These are phyloP conservation scores for Vollenhovia emeryi DNA, from an alignment of 1,140 invertebrate species.

Conservation along the genomic window DNA sequence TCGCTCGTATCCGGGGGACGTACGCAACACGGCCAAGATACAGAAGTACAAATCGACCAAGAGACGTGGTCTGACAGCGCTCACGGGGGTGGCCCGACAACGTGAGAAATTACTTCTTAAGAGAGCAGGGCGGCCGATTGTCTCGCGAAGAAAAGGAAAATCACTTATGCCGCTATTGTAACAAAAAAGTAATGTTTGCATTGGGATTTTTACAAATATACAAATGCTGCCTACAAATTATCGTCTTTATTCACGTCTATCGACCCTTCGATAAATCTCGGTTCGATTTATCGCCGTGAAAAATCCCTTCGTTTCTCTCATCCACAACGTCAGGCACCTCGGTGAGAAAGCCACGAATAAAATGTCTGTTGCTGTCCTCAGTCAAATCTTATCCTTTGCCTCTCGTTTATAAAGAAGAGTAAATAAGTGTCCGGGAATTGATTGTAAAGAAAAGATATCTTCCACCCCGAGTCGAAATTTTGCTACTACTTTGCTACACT, in stretches of 20 bases:
- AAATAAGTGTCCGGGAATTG: too few species aligned
- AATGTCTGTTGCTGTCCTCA: background rate
- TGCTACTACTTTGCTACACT: too few species aligned
- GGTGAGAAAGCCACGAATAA: background rate
- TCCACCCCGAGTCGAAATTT: too few species aligned
- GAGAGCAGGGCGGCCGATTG: slow-evolving; percentile 43
- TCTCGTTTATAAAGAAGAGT: background rate
- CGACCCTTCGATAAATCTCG: background rate
- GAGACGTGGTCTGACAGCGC: slow-evolving; percentile 42
- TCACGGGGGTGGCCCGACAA: background rate
- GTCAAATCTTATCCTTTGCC: background rate
- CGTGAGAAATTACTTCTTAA: slow-evolving; percentile 56
- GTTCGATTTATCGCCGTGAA: background rate
- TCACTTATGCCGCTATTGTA: slow-evolving; percentile 42
- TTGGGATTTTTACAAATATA: background rate
- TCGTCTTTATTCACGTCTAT: background rate
- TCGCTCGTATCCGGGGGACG: slow-evolving; percentile 38
- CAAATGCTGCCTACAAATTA: background rate
- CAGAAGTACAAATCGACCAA: slow-evolving; percentile 62
- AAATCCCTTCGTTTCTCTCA: background rate
- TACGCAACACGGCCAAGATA: slow-evolving; percentile 32
- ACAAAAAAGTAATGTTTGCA: slow-evolving; percentile 14
- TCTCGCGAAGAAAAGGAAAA: slow-evolving; percentile 46
- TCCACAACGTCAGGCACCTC: background rate
- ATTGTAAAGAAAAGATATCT: too few species aligned